Evolutionary conservation across 2,113 vertebrate species (phyloP).

Genomic region (Notothenia coriiceps): DNA sequence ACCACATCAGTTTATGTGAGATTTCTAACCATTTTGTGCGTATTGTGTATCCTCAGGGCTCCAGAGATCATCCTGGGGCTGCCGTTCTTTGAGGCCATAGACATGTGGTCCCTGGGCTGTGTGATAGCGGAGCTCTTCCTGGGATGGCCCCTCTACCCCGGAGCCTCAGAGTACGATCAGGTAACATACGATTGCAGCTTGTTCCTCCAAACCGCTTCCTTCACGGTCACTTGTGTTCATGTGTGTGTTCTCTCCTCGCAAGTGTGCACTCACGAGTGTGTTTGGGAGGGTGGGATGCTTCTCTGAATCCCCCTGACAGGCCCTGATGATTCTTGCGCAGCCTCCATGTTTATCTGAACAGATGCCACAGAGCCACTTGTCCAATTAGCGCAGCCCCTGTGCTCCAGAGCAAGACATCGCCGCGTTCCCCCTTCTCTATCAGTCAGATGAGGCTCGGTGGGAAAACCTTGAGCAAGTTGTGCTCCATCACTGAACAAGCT

Average conservation of each 20-base stretch:
- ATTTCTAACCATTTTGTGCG: slow-evolving; percentile 18
- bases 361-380: slow-evolving; percentile 78
- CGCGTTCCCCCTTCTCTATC: slow-evolving; percentile 56
- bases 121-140: slow-evolving; percentile 99
- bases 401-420: slow-evolving; percentile 74
- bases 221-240: not conserved
- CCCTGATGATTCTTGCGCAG: slow-evolving; percentile 67
- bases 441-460: slow-evolving; percentile 62
- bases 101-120: slow-evolving; percentile 99
- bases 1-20: not conserved
- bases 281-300: slow-evolving; percentile 41
- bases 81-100: slow-evolving; percentile 98
- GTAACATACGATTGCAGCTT: slow-evolving; percentile 79
- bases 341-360: slow-evolving; percentile 75
- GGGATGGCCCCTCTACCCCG: slow-evolving; percentile 97
- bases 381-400: slow-evolving; percentile 79
- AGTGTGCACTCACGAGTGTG: slow-evolving; percentile 25
- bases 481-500: slow-evolving; percentile 62
- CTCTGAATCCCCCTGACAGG: slow-evolving; percentile 62
- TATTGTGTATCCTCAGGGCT: slow-evolving; percentile 84
- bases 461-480: slow-evolving; percentile 65
- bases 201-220: not conserved
- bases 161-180: slow-evolving; percentile 98
- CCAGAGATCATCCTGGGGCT: slow-evolving; percentile 99
- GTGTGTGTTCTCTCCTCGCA: not conserved